Conservation (phyloP, 2,888 invertebrate genomes). For the Acronicta aceris region DNA sequence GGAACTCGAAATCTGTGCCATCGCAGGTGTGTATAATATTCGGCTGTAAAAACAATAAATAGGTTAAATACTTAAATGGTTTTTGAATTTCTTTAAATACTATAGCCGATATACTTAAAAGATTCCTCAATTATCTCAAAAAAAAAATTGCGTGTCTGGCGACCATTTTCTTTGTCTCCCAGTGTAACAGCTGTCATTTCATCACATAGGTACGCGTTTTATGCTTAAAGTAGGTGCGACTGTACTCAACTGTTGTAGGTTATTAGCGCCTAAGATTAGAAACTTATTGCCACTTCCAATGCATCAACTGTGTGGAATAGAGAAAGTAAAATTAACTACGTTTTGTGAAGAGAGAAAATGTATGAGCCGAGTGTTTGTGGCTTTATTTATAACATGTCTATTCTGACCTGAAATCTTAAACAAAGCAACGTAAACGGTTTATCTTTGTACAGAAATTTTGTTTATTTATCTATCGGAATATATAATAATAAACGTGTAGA, state of each 20-base stretch:
- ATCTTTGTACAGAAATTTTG: conserved; percentile 14
- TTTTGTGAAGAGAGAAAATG: conserved; percentile 45
- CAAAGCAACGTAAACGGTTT: conserved; percentile 23
- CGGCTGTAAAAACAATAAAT: conserved; percentile 4
- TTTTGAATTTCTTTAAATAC: too few species aligned
- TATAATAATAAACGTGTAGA: conserved; percentile 21
- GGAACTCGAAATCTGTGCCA: conserved; percentile 37
- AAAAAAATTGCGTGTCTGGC: conserved; percentile 6
- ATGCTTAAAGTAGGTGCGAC: conserved; percentile 25
- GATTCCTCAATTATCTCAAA: conserved; percentile 10
- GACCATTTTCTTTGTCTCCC: conserved; percentile 7
- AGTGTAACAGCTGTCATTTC: conserved; percentile 6
- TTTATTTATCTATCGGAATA: conserved; percentile 19
- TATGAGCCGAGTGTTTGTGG: conserved; percentile 16
- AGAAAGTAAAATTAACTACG: conserved; percentile 50
- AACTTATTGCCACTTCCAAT: conserved; percentile 45
- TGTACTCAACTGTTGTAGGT: conserved; percentile 34
- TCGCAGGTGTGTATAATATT: conserved; percentile 4
- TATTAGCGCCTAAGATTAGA: conserved; percentile 50
- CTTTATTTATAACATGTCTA: conserved; percentile 31
- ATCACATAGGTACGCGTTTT: conserved; percentile 15
- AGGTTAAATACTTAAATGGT: too few species aligned
- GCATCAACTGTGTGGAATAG: conserved; percentile 29
- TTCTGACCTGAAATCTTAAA: conserved; percentile 25
- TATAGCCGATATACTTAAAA: too few species aligned